Evolutionary conservation across 2,113 vertebrate genomes (phyloP).

Genomic region (Calonectris borealis): DNA sequence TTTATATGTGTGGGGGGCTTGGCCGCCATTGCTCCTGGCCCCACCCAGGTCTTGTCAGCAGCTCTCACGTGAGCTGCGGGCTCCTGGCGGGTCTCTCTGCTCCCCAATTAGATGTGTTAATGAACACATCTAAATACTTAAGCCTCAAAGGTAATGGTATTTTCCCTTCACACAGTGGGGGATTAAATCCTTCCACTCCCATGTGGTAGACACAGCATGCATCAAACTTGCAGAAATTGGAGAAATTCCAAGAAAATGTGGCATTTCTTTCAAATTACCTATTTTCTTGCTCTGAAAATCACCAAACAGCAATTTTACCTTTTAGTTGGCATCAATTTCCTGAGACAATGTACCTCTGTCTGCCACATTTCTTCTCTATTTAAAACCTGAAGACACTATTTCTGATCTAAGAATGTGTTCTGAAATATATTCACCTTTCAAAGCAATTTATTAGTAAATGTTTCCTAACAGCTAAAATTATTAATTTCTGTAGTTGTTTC

Average conservation of each 20-base stretch:
- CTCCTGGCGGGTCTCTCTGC: too few relatives aligned
- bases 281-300: neutral
- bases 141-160: neutral
- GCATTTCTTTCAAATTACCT: neutral
- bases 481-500: neutral
- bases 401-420: neutral
- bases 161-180: neutral
- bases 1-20: too few relatives aligned
- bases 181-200: neutral
- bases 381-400: neutral
- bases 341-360: fast-evolving
- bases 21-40: too few relatives aligned
- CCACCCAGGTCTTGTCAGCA: too few relatives aligned
- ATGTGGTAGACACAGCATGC: neutral
- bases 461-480: neutral
- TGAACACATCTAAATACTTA: neutral
- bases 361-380: neutral
- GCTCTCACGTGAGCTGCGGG: too few relatives aligned
- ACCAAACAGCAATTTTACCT: neutral
- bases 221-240: neutral
- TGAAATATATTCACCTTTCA: neutral
- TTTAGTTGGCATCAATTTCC: neutral
- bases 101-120: too few relatives aligned
- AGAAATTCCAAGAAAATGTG: neutral
- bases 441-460: neutral